Conservation (phyloP, 2,113 vertebrate species). For the Macrotis lagotis region DNA sequence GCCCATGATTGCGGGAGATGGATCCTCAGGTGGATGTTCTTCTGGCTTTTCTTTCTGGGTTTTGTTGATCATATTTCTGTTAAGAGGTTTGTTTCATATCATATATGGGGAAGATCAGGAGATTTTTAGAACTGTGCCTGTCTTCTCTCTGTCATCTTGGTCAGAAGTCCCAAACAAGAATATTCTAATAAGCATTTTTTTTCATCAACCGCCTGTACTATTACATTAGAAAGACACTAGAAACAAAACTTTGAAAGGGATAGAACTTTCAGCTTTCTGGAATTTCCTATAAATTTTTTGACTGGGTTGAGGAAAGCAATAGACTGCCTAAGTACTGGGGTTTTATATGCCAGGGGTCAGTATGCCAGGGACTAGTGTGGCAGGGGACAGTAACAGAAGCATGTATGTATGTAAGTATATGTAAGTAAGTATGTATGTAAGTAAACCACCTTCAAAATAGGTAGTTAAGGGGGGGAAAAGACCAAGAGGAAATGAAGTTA, state of each 20-base stretch:
- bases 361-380: too few relatives aligned
- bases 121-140: too few relatives aligned
- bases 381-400: background rate
- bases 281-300: background rate
- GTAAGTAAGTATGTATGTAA: too few relatives aligned
- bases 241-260: background rate
- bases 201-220: background rate
- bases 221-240: background rate
- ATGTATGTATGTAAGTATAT: too few relatives aligned
- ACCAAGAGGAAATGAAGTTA: background rate
- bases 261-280: background rate
- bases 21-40: too few relatives aligned
- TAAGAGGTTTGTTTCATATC: too few relatives aligned
- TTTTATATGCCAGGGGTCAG: too few relatives aligned
- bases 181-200: background rate
- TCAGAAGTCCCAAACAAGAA: background rate
- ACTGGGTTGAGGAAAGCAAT: background rate
- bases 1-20: too few relatives aligned
- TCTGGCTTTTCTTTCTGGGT: too few relatives aligned
- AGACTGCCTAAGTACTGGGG: background rate
- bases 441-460: background rate
- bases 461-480: background rate
- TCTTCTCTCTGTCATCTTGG: too few relatives aligned
- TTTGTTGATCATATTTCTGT: too few relatives aligned
- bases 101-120: too few relatives aligned